Conservation (phyloP, 2,797 vertebrate genomes). For the Gadopsis marmoratus region DNA sequence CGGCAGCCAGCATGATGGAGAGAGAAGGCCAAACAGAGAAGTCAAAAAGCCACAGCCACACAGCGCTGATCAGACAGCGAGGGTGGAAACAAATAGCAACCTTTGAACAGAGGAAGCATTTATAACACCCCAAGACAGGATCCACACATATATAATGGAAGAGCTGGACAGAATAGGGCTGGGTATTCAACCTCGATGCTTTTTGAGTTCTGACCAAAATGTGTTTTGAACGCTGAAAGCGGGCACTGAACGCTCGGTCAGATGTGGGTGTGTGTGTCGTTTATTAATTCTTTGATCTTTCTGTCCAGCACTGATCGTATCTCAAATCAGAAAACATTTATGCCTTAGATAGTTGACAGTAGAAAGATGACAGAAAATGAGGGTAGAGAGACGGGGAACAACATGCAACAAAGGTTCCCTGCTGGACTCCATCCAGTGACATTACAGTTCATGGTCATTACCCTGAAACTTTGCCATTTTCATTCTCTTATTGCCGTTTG, state of each 20-base stretch:
- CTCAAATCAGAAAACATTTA: background rate
- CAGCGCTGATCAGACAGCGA: constrained; percentile 60
- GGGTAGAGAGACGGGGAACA: background rate
- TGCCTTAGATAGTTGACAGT: constrained; percentile 3
- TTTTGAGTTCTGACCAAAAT: constrained; percentile 19
- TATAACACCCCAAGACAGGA: constrained; percentile 52
- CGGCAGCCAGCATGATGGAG: constrained; percentile 55
- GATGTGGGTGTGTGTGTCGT: background rate
- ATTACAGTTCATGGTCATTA: background rate
- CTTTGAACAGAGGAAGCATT: constrained; percentile 59
- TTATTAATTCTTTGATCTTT: background rate
- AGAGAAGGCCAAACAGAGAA: constrained; percentile 75
- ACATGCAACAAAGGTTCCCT: constrained; percentile 1
- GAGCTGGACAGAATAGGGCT: background rate
- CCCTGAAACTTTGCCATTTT: background rate
- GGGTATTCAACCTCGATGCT: constrained; percentile 12
- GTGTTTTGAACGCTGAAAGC: background rate
- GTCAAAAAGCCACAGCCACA: constrained; percentile 69
- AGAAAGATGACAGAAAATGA: background rate
- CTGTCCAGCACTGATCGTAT: background rate
- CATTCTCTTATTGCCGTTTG: background rate
- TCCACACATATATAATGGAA: constrained; percentile 36
- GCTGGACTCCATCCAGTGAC: background rate
- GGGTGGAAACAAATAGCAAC: constrained; percentile 53
- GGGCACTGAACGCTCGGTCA: background rate